Base-by-base conservation (phyloP, 2,888 invertebrate genomes). In the Teleiodes luculella region DNA sequence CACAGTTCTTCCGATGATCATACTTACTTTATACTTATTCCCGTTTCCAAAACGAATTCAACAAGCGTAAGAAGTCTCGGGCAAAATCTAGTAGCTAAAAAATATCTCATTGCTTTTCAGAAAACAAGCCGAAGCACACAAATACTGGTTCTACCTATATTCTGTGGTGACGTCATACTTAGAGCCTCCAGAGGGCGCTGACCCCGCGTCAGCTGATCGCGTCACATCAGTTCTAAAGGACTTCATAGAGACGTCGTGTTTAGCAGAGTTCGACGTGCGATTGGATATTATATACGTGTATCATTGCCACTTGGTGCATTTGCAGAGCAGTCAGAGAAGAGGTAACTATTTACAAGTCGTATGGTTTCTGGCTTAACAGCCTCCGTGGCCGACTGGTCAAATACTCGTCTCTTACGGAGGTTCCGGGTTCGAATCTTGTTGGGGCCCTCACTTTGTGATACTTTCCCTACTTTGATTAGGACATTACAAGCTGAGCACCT, bases 81-180 rank as follows among this genome's bases (percentile, higher is more conserved):
- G n/a, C n/a, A n/a, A n/a, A n/a, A n/a, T n/a, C n/a, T n/a, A n/a
- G n/a, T n/a, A n/a, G n/a, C n/a, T n/a, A n/a, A n/a, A n/a, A n/a
- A n/a, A n/a, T n/a, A n/a, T n/a, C n/a, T n/a, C n/a, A 6, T 41
- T 52, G 14, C 52, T 61, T 68, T 64, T 62, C 69, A 93, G 94
- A 67, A 90, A 94, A 61, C 92, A 92, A 71, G 86, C 92, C 0
- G 92, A 93, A 58, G 92, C 95, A 0, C 92, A 94, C 60, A 95
- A 95, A 74, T 98, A 96, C 93, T 98, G 98, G 97, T 96, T 97
- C 83, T 94, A 95, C 76, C 80, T 98, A 45, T 97, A 95, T 75
- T 92, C 93, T 18, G 86, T 96, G 0, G 80, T 95, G 36, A 91
- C 93, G 47, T 92, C 93, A 36, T 94, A 93, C 68, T 76, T 93